A percentile compares a stretch with the other conserved stretches of the same genome.
These are phyloP conservation scores for Ailuropoda melanoleuca DNA, from an alignment of 2,113 vertebrate species.

Conservation along the genomic window DNA sequence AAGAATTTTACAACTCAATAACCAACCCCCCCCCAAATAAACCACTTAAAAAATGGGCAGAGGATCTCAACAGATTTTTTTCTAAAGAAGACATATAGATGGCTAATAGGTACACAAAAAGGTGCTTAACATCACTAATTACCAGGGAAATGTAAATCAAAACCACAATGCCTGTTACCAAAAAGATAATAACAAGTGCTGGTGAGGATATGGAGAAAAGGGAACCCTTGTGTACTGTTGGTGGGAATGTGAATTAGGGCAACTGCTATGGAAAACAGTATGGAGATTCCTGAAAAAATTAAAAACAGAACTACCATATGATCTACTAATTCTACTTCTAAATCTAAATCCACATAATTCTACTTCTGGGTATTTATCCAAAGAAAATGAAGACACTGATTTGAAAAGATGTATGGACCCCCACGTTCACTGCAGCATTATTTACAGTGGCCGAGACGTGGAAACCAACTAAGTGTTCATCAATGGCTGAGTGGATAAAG, in stretches of 20 bases:
- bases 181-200: not conserved
- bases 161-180: not conserved
- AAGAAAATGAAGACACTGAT: not conserved
- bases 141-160: not conserved
- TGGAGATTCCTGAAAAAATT: not conserved
- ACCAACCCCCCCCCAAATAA: not conserved
- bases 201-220: not conserved
- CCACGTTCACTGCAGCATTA: not conserved
- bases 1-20: not conserved
- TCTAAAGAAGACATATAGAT: not conserved
- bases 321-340: not conserved
- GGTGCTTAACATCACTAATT: not conserved
- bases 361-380: not conserved
- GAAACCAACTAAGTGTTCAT: not conserved
- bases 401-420: not conserved
- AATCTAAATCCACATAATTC: not conserved
- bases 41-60: not conserved
- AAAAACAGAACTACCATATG: not conserved
- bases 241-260: not conserved
- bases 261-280: not conserved
- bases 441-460: not conserved
- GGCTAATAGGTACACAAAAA: not conserved
- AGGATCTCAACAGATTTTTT: not conserved
- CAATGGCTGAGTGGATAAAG: not conserved
- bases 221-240: not conserved